A percentile compares a stretch with the other conserved stretches of the same genome.
Conservation (phyloP, 1,140 invertebrate species). For the Bombus huntii region DNA sequence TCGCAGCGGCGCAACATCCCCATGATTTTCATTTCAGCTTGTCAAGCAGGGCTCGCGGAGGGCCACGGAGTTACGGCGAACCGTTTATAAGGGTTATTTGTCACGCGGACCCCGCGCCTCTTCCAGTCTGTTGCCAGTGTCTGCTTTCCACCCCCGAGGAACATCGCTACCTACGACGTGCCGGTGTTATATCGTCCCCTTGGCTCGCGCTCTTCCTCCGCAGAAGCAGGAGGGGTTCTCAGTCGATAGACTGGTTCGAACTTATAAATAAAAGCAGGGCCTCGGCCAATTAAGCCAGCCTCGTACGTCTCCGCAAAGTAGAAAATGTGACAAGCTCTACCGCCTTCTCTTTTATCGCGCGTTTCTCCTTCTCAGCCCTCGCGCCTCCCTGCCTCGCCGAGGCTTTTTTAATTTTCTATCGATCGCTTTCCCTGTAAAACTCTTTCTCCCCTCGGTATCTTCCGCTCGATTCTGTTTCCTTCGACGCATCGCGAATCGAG, state of each 20-base stretch:
- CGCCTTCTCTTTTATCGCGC: conserved; percentile 48
- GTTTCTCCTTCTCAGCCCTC: neutral
- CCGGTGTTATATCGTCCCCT: conserved; percentile 26
- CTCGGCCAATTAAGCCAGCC: conserved; percentile 79
- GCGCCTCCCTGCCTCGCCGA: neutral
- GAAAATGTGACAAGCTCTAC: conserved; percentile 78
- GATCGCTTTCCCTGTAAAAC: neutral
- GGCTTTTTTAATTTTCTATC: conserved; percentile 37
- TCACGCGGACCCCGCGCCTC: conserved; percentile 68
- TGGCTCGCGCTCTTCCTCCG: conserved; percentile 2
- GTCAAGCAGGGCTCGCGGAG: conserved; percentile 64
- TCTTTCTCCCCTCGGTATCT: conserved; percentile 24
- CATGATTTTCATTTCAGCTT: conserved; percentile 76
- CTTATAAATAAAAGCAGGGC: conserved; percentile 80
- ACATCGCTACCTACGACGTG: neutral
- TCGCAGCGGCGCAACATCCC: conserved; percentile 36
- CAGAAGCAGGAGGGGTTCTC: neutral
- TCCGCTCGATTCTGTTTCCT: neutral
- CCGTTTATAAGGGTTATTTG: conserved; percentile 83
- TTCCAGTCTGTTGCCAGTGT: conserved; percentile 15
- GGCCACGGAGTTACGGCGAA: conserved; percentile 69
- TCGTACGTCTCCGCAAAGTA: conserved; percentile 80
- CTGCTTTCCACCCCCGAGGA: conserved; percentile 18
- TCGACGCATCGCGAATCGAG: neutral
- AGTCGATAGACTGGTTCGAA: conserved; percentile 75